phyloP scores from a whole-genome alignment of 2,797 vertebrate genomes.

The Philypnodon macrostomus region DNA sequence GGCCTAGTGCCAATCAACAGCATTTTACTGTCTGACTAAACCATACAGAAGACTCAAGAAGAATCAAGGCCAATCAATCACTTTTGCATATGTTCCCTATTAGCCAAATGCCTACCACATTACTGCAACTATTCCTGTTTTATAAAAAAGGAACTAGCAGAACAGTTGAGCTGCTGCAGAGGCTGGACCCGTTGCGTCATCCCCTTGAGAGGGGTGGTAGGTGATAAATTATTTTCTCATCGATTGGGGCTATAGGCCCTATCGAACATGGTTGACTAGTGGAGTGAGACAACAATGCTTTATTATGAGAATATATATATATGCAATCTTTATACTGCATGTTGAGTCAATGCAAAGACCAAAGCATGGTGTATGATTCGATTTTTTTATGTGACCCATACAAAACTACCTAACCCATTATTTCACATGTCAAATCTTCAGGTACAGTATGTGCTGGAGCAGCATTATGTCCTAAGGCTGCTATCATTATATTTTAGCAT shows the following conservation, averaged over 20 bases:
- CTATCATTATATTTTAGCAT: neutral
- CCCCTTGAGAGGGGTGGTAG: slow-evolving; percentile 22
- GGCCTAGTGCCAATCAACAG: slow-evolving; percentile 43
- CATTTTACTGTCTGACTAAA: slow-evolving; percentile 35
- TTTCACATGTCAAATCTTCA: slow-evolving; percentile 6
- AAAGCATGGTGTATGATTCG: slow-evolving; percentile 5
- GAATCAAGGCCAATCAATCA: slow-evolving; percentile 25
- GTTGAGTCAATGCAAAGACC: slow-evolving; percentile 1
- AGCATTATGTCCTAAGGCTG: slow-evolving; percentile 6
- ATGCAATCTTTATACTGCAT: slow-evolving; percentile 22
- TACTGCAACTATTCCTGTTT: slow-evolving; percentile 16
- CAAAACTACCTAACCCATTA: slow-evolving; percentile 1
- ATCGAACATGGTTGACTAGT: slow-evolving; percentile 41
- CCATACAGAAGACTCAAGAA: slow-evolving; percentile 9
- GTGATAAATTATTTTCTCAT: slow-evolving; percentile 54
- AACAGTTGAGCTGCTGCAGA: slow-evolving; percentile 16
- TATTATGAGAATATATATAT: slow-evolving; percentile 46
- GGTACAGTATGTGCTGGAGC: no score
- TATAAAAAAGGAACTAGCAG: neutral
- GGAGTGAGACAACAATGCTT: slow-evolving; percentile 50
- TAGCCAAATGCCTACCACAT: slow-evolving; percentile 22
- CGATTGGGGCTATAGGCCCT: slow-evolving; percentile 34
- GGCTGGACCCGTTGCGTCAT: slow-evolving; percentile 14
- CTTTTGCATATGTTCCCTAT: slow-evolving; percentile 27
- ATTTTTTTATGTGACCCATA: no score